Base-by-base conservation (phyloP, 2,797 vertebrate genomes). In the Aeoliscus strigatus region DNA sequence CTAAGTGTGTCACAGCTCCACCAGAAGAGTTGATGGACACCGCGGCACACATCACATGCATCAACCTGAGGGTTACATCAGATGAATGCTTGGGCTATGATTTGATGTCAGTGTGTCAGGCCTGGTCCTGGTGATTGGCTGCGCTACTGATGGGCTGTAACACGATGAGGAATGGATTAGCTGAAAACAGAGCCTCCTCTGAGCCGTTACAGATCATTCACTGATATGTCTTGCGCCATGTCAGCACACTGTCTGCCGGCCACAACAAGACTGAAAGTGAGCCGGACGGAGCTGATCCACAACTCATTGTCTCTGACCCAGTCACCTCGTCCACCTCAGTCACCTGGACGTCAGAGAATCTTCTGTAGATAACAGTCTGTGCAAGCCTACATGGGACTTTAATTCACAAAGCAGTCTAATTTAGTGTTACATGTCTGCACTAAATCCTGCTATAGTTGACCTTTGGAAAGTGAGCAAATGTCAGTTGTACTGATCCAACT, bases 71-170 rank as follows among this genome's bases (percentile, higher is more conserved):
- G 3, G 3, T 3, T 21, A 21, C 6, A 6, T 21, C 3, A 3
- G 18, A n/a, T 51, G 17, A 9, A 5, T 27, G 38, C 14, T 39
- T 14, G 39, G 12, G 27, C 26, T 50, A 4, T 36, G 30, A 52
- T 69, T 73, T 33, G 70, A 51, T 80, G 72, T 80, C 46, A 75
- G 51, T 71, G 73, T 81, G 78, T 77, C 63, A 73, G 50, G 31
- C 32, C 45, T 3, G 4, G 25, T 46, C 26, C 49, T 17, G 18
- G 48, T 74, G 59, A 79, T 75, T 71, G 73, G 52, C 61, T 32
- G 24, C n/a, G 21, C 28, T 24, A 12, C 47, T 47, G 55, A 60
- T 39, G 37, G 44, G 24, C 51, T 48, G 77, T 73, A 80, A 84
- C 59, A 59, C 63, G 74, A 72, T 48, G 28, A 73, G 38, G 46